These are phyloP conservation scores for Neopipo cinnamomea DNA, from an alignment of 2,113 vertebrate species.

Conservation along the genomic window DNA sequence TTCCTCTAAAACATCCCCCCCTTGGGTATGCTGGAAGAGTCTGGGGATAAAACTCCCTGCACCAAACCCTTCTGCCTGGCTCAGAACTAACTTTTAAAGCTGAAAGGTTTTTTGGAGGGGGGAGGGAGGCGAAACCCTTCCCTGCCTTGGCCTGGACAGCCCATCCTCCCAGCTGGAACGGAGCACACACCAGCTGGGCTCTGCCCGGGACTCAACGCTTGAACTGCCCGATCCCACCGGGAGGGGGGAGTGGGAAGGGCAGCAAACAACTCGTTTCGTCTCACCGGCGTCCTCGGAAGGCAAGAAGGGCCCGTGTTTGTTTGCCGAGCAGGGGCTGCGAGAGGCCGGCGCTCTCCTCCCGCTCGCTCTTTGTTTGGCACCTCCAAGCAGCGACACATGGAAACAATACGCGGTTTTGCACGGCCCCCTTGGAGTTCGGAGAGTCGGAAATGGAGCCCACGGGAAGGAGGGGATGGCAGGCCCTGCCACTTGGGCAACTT, in stretches of 20 bases:
- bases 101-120: neutral
- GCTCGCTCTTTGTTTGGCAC: slow-evolving; percentile 24
- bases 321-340: neutral
- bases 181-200: neutral
- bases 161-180: neutral
- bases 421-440: neutral
- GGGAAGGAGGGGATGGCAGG: neutral
- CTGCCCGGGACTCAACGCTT: neutral
- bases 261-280: neutral
- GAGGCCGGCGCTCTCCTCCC: neutral
- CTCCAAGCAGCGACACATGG: neutral
- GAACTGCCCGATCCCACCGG: neutral
- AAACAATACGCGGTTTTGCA: neutral
- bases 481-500: neutral
- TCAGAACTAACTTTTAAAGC: neutral
- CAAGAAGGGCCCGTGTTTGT: neutral
- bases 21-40: neutral
- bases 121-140: neutral
- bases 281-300: neutral
- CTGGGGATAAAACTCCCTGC: neutral
- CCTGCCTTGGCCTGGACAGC: neutral
- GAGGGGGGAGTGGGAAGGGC: neutral
- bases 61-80: neutral
- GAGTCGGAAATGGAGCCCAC: neutral
- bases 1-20: neutral